Evolutionary conservation across 2,797 vertebrate genomes (phyloP), one percentile per base, ranked within the genome.

Genomic region (Luscinia luscinia): DNA sequence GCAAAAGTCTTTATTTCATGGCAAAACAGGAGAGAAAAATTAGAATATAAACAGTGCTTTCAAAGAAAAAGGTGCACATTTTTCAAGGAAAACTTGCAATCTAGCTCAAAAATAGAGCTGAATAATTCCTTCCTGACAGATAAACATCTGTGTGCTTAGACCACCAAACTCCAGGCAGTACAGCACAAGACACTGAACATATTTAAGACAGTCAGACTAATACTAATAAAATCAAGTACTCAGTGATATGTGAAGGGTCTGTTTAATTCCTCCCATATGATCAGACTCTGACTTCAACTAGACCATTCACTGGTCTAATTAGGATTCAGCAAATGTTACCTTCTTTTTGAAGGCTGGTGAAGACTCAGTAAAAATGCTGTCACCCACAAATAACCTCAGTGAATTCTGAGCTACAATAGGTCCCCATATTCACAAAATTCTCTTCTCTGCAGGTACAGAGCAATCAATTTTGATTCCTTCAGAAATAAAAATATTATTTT

Each of bases 221-320:
- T 36, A 73, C 32, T 62, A 84, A 78, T 72, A 72, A 94, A 89
- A 93, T 69, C 34, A 89, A 78, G 73, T 21, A 30, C 61, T 57
- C 76, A n/a, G 15, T 54, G n/a, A 59, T 75, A 66, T 64, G 34
- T 34, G 34, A 34, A 34, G 34, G 34, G 34, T 34, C 34, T 34
- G 61, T 69, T 95, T 84, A 87, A 92, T 87, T 93, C 79, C 64
- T 85, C 84, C 46, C 82, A 83, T 87, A 91, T 80, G 68, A 93
- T 70, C 68, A 4, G 28, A 69, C 58, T 61, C 85, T 74, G 52
- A 73, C 78, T 87, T 58, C 87, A 91, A 91, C 22, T 15, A 96
- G 61, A 77, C 58, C 22, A 94, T 90, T 90, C 86, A 88, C 30
- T 58, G 58, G 34, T 64, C 66, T 92, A 88, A 93, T 84, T 86